Conservation (phyloP, 2,113 vertebrate species). For the Nyctereutes procyonoides region DNA sequence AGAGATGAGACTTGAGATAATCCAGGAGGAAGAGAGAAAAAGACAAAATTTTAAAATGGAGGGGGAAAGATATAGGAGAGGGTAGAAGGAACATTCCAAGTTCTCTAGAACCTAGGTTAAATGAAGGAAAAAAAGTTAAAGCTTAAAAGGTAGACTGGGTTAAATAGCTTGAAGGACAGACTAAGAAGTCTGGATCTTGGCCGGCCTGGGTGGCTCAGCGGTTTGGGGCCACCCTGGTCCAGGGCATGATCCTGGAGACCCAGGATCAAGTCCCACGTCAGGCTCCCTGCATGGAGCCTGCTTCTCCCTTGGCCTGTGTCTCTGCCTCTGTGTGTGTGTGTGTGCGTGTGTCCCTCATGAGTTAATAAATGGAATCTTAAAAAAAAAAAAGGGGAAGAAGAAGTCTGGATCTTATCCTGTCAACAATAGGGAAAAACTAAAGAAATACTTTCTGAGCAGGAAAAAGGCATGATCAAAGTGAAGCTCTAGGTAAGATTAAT, state of each 20-base stretch:
- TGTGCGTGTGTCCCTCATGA: too few species aligned
- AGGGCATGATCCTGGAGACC: too few species aligned
- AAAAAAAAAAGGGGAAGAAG: neutral
- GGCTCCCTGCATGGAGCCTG: too few species aligned
- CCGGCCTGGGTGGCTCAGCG: too few species aligned
- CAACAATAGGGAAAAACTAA: neutral
- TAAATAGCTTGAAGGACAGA: constrained; percentile 33
- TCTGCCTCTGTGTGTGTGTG: too few species aligned
- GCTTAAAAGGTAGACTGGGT: neutral
- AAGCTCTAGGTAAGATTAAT: neutral
- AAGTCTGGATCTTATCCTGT: constrained; percentile 34
- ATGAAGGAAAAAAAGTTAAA: neutral
- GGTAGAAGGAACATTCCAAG: neutral
- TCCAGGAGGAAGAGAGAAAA: constrained; percentile 28
- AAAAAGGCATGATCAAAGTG: neutral
- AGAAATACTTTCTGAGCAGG: neutral
- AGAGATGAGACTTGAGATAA: constrained; percentile 15
- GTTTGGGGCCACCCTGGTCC: too few species aligned
- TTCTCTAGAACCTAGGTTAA: constrained; percentile 1
- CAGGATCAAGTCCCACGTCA: too few species aligned
- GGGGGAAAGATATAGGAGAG: neutral
- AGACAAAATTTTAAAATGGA: constrained; percentile 6
- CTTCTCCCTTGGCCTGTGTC: too few species aligned
- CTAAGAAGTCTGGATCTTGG: neutral
- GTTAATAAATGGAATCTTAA: too few species aligned